These are phyloP conservation scores for Scartelaos histophorus DNA, from an alignment of 2,113 vertebrate genomes.

Conservation along the genomic window DNA sequence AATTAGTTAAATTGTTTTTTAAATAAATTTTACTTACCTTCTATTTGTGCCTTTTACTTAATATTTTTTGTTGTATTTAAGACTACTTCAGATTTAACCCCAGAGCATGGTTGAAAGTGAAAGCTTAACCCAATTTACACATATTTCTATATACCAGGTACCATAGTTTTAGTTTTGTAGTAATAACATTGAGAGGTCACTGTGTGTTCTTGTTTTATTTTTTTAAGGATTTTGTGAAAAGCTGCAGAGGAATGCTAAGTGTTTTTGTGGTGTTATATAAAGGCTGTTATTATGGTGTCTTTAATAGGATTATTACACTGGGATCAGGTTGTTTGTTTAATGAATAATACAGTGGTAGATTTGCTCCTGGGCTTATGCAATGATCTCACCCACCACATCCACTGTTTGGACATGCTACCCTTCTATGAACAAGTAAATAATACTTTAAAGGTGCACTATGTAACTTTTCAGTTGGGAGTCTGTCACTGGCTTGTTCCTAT, in stretches of 20 bases:
- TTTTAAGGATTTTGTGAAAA: constrained; percentile 33
- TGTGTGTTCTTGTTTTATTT: background rate
- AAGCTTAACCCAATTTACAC: background rate
- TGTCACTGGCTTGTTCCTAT: too few species aligned
- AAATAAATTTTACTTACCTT: too few species aligned
- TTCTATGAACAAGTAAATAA: background rate
- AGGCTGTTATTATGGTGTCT: constrained; percentile 36
- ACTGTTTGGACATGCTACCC: background rate
- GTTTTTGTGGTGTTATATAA: constrained; percentile 55
- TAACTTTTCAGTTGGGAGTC: too few species aligned
- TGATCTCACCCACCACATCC: background rate
- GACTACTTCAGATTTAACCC: background rate
- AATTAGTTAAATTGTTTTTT: too few species aligned
- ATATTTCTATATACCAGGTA: background rate
- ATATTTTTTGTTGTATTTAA: too few species aligned
- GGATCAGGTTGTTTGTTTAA: constrained; percentile 33
- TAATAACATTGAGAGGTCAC: background rate
- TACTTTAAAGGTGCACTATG: background rate
- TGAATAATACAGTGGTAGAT: constrained; percentile 23
- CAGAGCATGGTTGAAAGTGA: background rate
- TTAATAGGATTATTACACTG: constrained; percentile 56
- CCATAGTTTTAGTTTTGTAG: too few species aligned
- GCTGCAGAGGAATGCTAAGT: constrained; percentile 38
- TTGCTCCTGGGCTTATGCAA: constrained; percentile 27
- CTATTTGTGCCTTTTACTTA: too few species aligned